Conservation (phyloP, 2,888 invertebrate species). For the Rhagophthalmus giganteus region DNA sequence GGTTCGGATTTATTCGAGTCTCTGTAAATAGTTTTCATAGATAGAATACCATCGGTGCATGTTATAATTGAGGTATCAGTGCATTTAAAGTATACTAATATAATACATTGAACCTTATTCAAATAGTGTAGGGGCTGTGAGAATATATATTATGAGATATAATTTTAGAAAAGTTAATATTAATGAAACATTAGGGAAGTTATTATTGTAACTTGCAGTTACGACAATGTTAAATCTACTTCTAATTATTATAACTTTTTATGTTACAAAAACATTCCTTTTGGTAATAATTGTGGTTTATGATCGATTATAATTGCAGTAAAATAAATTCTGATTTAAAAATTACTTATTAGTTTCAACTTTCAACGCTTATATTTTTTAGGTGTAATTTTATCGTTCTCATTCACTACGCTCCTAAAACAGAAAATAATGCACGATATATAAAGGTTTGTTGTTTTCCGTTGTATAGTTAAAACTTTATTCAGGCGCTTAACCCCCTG, state of each 20-base stretch:
- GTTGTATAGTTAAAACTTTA: slow-evolving; percentile 22
- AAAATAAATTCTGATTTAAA: slow-evolving; percentile 25
- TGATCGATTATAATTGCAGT: slow-evolving; percentile 15
- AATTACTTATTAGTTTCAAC: slow-evolving; percentile 12
- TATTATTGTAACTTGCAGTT: slow-evolving; percentile 21
- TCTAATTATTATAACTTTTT: slow-evolving; percentile 17
- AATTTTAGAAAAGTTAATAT: slow-evolving; percentile 16
- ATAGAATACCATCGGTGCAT: slow-evolving; percentile 2
- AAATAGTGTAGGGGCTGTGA: slow-evolving; percentile 37
- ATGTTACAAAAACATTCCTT: slow-evolving; percentile 15
- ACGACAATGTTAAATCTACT: slow-evolving; percentile 27
- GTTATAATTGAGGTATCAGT: slow-evolving; percentile 8
- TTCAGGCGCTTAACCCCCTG: slow-evolving; percentile 11
- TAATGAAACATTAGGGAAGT: slow-evolving; percentile 18
- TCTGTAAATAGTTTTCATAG: slow-evolving; percentile 18
- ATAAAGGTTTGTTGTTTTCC: slow-evolving; percentile 27
- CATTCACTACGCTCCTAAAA: slow-evolving; percentile 43
- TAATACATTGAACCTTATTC: slow-evolving; percentile 26
- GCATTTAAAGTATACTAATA: slow-evolving; percentile 23
- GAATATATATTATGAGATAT: slow-evolving; percentile 26
- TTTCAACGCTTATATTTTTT: slow-evolving; percentile 32
- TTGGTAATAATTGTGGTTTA: slow-evolving; percentile 19
- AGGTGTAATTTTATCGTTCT: slow-evolving; percentile 41
- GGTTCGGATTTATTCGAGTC: slow-evolving; percentile 2
- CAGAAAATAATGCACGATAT: slow-evolving; percentile 25